Evolutionary conservation across 2,113 vertebrate species (phyloP).

Genomic region (Larimichthys crocea): DNA sequence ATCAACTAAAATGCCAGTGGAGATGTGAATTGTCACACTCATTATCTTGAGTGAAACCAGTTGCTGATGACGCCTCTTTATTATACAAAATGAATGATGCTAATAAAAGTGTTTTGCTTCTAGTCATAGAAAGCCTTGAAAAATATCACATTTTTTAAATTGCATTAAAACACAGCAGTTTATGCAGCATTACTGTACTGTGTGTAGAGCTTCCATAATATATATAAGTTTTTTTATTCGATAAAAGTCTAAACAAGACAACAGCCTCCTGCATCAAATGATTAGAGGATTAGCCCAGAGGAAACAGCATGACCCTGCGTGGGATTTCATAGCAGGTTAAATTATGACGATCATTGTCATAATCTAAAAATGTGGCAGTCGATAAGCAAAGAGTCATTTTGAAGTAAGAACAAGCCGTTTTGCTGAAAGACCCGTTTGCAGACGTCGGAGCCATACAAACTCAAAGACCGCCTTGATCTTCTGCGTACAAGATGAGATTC

Average conservation of each 20-base stretch:
- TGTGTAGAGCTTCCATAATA: constrained; percentile 18
- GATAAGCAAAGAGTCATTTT: constrained; percentile 45
- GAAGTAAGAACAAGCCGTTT: constrained; percentile 3
- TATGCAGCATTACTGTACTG: constrained; percentile 10
- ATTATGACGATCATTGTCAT: constrained; percentile 27
- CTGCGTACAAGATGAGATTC: constrained; percentile 21
- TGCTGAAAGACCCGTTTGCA: constrained; percentile 9
- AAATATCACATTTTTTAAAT: constrained; percentile 9
- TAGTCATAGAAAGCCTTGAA: constrained; percentile 10
- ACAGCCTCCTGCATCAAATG: constrained; percentile 38
- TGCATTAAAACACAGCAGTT: constrained; percentile 15
- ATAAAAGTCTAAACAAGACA: constrained; percentile 37
- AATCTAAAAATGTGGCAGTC: constrained; percentile 53
- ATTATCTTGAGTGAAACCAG: background rate
- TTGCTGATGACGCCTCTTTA: background rate
- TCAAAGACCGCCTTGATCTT: constrained; percentile 20
- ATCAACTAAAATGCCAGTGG: background rate
- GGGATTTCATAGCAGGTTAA: constrained; percentile 53
- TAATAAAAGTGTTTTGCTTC: constrained; percentile 18
- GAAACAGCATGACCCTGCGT: constrained; percentile 44
- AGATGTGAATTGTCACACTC: background rate
- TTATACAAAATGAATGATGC: constrained; percentile 5
- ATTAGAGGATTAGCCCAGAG: constrained; percentile 46
- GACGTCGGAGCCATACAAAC: background rate
- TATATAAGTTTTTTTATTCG: constrained; percentile 37